These are phyloP conservation scores for Ophioderma brevispina DNA, from an alignment of 35 echinoderm and acorn worm genomes.

Conservation along the genomic window DNA sequence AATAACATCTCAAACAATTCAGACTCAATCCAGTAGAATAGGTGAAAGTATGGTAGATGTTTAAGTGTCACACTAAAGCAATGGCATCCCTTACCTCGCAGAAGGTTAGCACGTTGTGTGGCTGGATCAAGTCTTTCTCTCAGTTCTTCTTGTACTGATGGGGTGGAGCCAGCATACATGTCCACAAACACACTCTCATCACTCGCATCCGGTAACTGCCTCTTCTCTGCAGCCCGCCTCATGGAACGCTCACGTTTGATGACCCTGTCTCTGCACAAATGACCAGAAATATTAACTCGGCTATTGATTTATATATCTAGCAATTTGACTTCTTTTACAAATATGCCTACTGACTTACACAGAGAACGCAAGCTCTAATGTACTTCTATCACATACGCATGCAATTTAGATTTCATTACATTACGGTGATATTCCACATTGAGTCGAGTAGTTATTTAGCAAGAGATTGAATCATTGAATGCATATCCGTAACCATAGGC, in stretches of 20 bases:
- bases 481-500: no score
- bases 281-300: background rate
- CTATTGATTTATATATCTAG: no score
- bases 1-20: background rate
- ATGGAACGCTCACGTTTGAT: slow-evolving; percentile 68
- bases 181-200: slow-evolving; percentile 78
- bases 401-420: no score
- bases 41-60: no score
- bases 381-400: no score
- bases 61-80: no score
- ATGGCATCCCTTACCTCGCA: slow-evolving; percentile 43
- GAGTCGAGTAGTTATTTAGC: no score
- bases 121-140: slow-evolving; percentile 81
- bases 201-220: slow-evolving; percentile 39
- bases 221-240: slow-evolving; percentile 72
- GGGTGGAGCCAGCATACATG: slow-evolving; percentile 82
- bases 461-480: no score
- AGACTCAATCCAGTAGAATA: no score
- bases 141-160: slow-evolving; percentile 95
- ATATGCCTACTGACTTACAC: background rate
- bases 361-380: no score
- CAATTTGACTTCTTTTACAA: no score
- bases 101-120: slow-evolving; percentile 44
- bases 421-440: no score
- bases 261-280: slow-evolving; percentile 63